Evolutionary conservation across 2,797 vertebrate species (phyloP).

Genomic region (Anabas testudineus): DNA sequence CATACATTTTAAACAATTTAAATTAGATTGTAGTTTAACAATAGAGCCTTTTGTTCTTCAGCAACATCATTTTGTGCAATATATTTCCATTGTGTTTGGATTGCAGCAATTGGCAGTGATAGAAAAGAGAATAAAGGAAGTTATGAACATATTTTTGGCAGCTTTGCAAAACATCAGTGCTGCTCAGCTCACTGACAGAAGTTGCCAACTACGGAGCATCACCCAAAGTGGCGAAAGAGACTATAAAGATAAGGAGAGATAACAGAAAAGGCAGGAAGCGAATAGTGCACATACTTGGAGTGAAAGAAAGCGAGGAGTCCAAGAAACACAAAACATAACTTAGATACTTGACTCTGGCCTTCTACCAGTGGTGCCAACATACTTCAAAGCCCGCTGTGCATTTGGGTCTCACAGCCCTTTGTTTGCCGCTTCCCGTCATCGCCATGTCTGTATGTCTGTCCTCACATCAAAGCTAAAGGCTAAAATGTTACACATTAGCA

Average conservation of each 20-base stretch:
- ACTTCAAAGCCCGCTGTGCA: slow-evolving; percentile 44
- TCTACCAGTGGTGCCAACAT: slow-evolving; percentile 22
- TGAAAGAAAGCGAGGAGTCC: slow-evolving; percentile 29
- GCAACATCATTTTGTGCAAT: neutral
- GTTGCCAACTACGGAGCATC: slow-evolving; percentile 32
- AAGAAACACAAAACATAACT: slow-evolving; percentile 37
- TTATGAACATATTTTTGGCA: slow-evolving; percentile 26
- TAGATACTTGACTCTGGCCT: slow-evolving; percentile 10
- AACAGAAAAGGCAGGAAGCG: slow-evolving; percentile 29
- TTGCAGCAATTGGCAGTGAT: slow-evolving; percentile 6
- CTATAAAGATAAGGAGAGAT: slow-evolving; percentile 44
- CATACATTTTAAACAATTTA: neutral
- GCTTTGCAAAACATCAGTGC: neutral
- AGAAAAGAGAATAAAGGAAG: slow-evolving; percentile 13
- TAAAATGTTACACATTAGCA: slow-evolving; percentile 72
- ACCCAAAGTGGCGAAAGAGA: slow-evolving; percentile 34
- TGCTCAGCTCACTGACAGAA: slow-evolving; percentile 10
- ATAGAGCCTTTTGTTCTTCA: neutral
- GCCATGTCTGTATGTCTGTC: slow-evolving; percentile 50
- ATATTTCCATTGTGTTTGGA: neutral
- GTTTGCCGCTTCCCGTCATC: slow-evolving; percentile 47
- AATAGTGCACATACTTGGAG: slow-evolving; percentile 1
- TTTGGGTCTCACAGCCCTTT: slow-evolving; percentile 25
- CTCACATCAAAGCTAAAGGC: slow-evolving; percentile 66
- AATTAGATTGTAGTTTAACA: neutral